Base-by-base conservation (phyloP, 1,140 invertebrate species). In the Drosophila sp. region DNA sequence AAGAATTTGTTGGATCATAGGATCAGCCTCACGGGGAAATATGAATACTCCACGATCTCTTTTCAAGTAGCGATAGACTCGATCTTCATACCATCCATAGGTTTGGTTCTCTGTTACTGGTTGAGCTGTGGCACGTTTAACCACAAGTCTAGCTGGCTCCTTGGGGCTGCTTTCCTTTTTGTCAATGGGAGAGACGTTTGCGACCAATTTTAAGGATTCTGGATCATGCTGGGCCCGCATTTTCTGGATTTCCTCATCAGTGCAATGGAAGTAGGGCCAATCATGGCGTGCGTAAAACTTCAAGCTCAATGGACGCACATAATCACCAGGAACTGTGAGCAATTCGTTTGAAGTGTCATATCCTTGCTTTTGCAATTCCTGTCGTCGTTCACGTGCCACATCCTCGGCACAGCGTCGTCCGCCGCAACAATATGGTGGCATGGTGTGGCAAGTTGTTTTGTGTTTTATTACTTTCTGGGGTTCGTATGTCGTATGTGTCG, bases 211-310 rank as follows among this genome's bases (percentile, higher is more conserved):
- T 6, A 79, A 66, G 1, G 69, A 62, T 40, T 57, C 74, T 35
- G 67, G 70, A 38, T 81, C 83, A 3, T 82, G 64, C 29, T 82
- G 71, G 30, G 75, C 71, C 0, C 70, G 79, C 55, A 82, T 72
- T 8, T 56, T 66, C 0, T 62, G 60, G 23, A 73, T 60, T 30
- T 86, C 66, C 6, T 70, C 27, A 0, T 58, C 61, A 0, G 69
- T 76, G 64, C 82, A 86, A 25, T 79, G 72, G 23, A 76, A 87
- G 35, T 86, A 86, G 0, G 72, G 72, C 79, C 79, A 79, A 65
- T 86, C 83, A 58, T 86, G 83, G 1, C 83, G 83, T 0, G 83
- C 83, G 33, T 86, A 86, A 23, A 87, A 87, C 50, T 86, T 86
- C 1, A 86, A 47, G 1, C 79, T 60, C 54, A 86, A 35, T 5